These are phyloP conservation scores for Tyto alba DNA, from an alignment of 2,113 vertebrate genomes.

Conservation along the genomic window DNA sequence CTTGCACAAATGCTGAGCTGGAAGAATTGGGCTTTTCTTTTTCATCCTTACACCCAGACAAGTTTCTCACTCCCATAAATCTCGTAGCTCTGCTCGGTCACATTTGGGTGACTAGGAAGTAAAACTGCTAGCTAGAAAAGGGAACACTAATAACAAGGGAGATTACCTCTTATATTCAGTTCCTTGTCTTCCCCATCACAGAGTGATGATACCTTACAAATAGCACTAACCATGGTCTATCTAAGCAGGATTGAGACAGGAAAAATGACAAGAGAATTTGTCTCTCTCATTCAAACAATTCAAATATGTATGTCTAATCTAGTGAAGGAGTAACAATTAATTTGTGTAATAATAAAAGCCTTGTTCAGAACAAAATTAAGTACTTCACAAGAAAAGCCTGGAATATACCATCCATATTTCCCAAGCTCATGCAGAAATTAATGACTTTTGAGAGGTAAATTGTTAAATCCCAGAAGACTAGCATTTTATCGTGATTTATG, in stretches of 20 bases:
- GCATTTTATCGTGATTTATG: background rate
- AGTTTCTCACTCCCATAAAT: background rate
- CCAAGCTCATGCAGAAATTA: background rate
- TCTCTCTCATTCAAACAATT: background rate
- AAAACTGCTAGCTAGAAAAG: background rate
- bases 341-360: background rate
- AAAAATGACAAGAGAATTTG: background rate
- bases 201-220: background rate
- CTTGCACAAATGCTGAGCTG: background rate
- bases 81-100: background rate
- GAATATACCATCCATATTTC: background rate
- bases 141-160: background rate
- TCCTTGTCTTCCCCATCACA: background rate
- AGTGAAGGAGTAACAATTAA: background rate
- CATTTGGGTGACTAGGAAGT: background rate
- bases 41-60: background rate
- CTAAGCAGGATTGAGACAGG: background rate
- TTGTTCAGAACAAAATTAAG: background rate
- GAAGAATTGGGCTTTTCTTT: background rate
- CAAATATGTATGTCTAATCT: background rate
- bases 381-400: background rate
- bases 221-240: rapidly evolving
- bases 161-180: background rate
- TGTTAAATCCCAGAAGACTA: background rate
- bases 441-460: background rate